phyloP scores from a whole-genome alignment of 2,113 vertebrate genomes.

The Pygathrix nemaeus region DNA sequence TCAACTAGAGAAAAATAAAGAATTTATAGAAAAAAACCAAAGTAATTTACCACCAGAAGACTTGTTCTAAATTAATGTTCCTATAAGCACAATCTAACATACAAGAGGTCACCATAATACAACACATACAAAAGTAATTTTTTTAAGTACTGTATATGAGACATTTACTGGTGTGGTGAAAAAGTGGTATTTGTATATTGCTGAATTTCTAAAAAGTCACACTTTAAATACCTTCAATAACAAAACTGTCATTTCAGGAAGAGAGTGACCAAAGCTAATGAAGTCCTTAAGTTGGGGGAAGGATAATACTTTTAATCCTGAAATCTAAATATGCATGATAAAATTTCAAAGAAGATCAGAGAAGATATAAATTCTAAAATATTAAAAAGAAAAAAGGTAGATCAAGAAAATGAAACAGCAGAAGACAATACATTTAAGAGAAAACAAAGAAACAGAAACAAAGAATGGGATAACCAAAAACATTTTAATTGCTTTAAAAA shows the following conservation, averaged over 20 bases:
- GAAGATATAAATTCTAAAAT: not conserved
- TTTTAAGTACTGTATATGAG: not conserved
- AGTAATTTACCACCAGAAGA: conserved; percentile 2
- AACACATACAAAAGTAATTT: not conserved
- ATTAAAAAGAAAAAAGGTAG: not conserved
- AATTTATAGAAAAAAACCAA: not conserved
- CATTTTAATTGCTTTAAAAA: not conserved
- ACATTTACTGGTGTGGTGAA: not conserved
- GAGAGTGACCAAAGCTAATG: not conserved
- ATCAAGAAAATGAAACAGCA: not conserved
- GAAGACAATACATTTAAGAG: not conserved
- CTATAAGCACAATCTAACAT: not conserved
- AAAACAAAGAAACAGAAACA: not conserved
- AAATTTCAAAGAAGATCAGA: not conserved
- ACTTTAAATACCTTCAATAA: not conserved
- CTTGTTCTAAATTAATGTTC: not conserved
- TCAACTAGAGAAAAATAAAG: not conserved
- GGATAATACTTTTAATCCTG: not conserved
- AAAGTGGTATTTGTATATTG: not conserved
- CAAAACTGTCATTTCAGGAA: not conserved
- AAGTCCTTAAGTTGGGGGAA: not conserved
- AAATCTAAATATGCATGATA: not conserved
- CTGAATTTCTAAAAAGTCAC: not conserved
- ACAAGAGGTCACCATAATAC: not conserved
- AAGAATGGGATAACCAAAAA: not conserved